Evolutionary conservation across 2,888 invertebrate species (phyloP).

Genomic region (Synanthedon myopaeformis): DNA sequence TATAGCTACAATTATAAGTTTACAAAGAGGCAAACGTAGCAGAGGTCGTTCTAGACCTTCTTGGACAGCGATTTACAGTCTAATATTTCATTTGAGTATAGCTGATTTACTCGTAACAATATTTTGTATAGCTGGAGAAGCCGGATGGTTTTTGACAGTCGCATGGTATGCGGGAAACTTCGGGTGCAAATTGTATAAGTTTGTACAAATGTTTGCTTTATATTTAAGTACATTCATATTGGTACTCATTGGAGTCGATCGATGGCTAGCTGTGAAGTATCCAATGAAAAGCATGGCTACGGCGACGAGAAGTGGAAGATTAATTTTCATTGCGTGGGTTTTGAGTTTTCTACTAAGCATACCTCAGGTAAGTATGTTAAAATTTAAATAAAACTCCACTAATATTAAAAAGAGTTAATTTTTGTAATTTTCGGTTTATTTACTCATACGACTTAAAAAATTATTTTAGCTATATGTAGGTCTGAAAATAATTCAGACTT

Average conservation of each 20-base stretch:
- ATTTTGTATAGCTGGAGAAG: conserved; percentile 85
- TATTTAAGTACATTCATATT: conserved; percentile 86
- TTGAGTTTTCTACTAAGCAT: conserved; percentile 80
- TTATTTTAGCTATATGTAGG: no score
- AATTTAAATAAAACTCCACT: no score
- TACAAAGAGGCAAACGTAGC: conserved; percentile 73
- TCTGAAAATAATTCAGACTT: no score
- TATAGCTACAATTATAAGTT: conserved; percentile 81
- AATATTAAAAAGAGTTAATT: no score
- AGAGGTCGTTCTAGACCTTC: conserved; percentile 70
- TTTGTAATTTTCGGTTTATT: no score
- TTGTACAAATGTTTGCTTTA: conserved; percentile 83
- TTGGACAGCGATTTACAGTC: conserved; percentile 79
- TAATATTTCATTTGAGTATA: conserved; percentile 85
- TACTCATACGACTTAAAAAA: no score
- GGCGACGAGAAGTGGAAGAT: conserved; percentile 75
- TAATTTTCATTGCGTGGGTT: conserved; percentile 78
- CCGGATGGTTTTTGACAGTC: conserved; percentile 83
- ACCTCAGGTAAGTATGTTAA: conserved; percentile 75
- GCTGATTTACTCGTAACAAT: conserved; percentile 85
- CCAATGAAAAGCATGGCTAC: conserved; percentile 80
- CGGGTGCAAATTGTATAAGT: conserved; percentile 84
- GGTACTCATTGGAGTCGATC: conserved; percentile 84
- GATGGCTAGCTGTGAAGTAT: conserved; percentile 84
- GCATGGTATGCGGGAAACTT: conserved; percentile 84